phyloP scores from a whole-genome alignment of 1,140 invertebrate genomes.

The Drosophila novamexicana region DNA sequence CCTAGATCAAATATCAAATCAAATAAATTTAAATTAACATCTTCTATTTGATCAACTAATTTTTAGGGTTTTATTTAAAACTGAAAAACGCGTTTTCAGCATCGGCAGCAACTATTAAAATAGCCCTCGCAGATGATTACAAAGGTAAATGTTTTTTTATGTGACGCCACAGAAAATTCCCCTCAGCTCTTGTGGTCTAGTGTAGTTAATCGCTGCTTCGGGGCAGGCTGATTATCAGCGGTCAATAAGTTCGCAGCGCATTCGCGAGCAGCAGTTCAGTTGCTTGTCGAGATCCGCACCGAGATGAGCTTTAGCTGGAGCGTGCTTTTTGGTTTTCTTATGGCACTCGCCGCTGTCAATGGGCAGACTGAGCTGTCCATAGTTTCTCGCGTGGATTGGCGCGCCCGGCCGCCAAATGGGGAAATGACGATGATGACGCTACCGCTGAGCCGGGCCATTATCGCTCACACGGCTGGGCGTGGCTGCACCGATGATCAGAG shows the following conservation, averaged over 20 bases:
- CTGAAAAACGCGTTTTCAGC: too few species aligned
- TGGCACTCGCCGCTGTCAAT: slow-evolving; percentile 19
- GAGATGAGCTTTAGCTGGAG: slow-evolving; percentile 46
- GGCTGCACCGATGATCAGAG: slow-evolving; percentile 84
- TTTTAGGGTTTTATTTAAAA: too few species aligned
- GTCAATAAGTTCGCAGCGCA: slow-evolving; percentile 42
- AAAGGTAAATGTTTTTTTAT: slow-evolving; percentile 4
- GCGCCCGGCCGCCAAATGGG: slow-evolving; percentile 85
- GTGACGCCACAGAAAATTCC: slow-evolving; percentile 41
- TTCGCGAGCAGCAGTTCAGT: slow-evolving; percentile 38
- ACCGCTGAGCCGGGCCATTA: slow-evolving; percentile 85
- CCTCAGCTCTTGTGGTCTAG: slow-evolving; percentile 22
- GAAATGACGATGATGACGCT: slow-evolving; percentile 78
- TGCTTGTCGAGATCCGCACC: slow-evolving; percentile 11
- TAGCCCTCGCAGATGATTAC: neutral
- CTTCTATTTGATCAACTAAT: too few species aligned
- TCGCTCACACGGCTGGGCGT: slow-evolving; percentile 85
- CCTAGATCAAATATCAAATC: too few species aligned
- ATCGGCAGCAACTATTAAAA: neutral
- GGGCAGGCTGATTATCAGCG: slow-evolving; percentile 47
- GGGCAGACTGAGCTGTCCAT: slow-evolving; percentile 51
- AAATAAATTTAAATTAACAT: too few species aligned
- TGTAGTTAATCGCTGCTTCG: slow-evolving; percentile 5
- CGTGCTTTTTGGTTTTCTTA: neutral
- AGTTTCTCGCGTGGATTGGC: slow-evolving; percentile 85